Base-by-base conservation (phyloP, 2,113 vertebrate genomes). In the Siniperca chuatsi region DNA sequence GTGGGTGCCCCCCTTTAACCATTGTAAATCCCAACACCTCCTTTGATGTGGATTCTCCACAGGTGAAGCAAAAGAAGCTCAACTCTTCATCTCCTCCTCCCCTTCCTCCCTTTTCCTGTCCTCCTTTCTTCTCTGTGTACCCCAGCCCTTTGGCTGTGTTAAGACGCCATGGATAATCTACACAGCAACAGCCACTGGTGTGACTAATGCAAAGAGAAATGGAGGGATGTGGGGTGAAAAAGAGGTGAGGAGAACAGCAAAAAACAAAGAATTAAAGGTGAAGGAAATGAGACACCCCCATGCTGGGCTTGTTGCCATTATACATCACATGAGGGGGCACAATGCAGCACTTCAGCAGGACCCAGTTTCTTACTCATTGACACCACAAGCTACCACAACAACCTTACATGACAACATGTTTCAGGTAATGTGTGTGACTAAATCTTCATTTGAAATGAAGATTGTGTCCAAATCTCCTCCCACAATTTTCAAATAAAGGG, bases 131-230 rank as follows among this genome's bases (percentile, higher is more conserved):
- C 64, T 67, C 33, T 44, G 23, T 52, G 54, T 54, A 50, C 50
- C 46, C 66, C 50, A 60, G 64, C 72, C 77, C 76, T 75, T 65
- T 73, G 65, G 73, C 79, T 61, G 42, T 73, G 78, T 78, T 84
- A 73, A 93, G 60, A 62, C 48, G 18, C 68, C 61, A 33, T 82
- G 85, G 75, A 79, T 83, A 91, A 91, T 90, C 78, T 83, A 81
- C 84, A 80, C 77, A 61, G 79, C 46, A 66, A 57, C 80, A 84
- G 83, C 15, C 57, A 58, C 15, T 79, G 46, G 65, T 86, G 84
- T 86, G 86, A 92, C 83, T 48, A 81, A 89, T 81, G 72, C 75
- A 84, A 61, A 66, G 61, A 68, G 78, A 86, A 58, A 75, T 20
- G 33, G 60, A 13, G 37, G 66, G 23, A 79, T 46, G 25, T 10